These are phyloP conservation scores for Mus minutoides DNA, from an alignment of 2,797 vertebrate species.

Conservation along the genomic window DNA sequence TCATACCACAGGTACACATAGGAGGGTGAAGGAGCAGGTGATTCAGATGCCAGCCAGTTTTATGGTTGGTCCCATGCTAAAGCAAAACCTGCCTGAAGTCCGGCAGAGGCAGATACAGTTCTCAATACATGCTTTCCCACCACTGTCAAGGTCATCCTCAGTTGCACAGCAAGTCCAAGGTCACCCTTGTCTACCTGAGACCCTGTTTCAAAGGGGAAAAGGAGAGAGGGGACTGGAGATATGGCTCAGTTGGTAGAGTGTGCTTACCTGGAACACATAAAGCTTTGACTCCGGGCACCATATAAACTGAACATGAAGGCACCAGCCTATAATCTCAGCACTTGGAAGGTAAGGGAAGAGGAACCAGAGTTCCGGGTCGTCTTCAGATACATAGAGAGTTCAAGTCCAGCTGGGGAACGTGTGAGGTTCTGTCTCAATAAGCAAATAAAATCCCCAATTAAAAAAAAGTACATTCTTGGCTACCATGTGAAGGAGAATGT, in stretches of 20 bases:
- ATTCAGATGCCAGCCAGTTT: neutral
- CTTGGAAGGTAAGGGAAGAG: neutral
- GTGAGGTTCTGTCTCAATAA: neutral
- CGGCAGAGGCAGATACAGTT: neutral
- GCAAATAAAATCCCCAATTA: neutral
- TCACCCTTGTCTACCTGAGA: neutral
- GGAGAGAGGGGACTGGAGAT: neutral
- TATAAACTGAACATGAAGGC: no score
- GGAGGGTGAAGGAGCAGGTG: slow-evolving; percentile 28
- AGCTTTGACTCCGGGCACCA: neutral
- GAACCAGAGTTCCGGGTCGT: neutral
- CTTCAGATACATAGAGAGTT: neutral
- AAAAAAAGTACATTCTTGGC: neutral
- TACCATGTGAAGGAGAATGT: neutral
- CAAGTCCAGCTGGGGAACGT: neutral
- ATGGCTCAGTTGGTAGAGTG: neutral
- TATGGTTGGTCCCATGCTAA: neutral
- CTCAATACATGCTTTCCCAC: neutral
- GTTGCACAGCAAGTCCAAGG: neutral
- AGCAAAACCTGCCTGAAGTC: neutral
- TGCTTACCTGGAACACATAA: neutral
- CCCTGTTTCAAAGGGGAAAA: neutral
- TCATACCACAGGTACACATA: neutral
- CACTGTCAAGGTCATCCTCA: neutral
- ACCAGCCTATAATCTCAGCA: neutral